These are phyloP conservation scores for Onychomys leucogaster DNA, from an alignment of 2,797 vertebrate species.

Conservation along the genomic window DNA sequence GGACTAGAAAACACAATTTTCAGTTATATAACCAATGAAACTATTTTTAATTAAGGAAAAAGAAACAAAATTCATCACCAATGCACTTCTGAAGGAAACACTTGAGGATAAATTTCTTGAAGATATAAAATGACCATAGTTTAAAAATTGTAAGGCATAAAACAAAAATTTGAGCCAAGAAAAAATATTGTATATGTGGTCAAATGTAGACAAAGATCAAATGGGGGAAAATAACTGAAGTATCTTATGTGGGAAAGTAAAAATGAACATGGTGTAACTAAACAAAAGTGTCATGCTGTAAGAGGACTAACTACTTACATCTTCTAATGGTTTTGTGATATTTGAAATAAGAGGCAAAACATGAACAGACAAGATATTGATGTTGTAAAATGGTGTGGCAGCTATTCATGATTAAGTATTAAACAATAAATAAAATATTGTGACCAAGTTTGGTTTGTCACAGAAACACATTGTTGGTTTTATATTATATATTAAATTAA, in stretches of 20 bases:
- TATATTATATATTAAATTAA: neutral
- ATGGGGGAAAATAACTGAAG: neutral
- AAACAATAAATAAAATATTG: neutral
- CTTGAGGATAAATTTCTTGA: neutral
- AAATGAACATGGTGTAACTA: neutral
- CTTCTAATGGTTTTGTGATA: neutral
- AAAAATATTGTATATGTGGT: neutral
- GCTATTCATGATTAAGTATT: neutral
- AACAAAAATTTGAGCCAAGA: neutral
- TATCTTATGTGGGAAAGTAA: neutral
- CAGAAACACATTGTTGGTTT: neutral
- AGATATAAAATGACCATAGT: neutral
- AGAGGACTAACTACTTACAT: neutral
- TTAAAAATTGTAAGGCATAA: neutral
- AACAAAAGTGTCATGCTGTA: neutral
- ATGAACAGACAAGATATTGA: neutral
- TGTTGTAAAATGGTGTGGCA: neutral
- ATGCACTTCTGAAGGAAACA: neutral
- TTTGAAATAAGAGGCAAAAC: neutral
- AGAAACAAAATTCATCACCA: neutral
- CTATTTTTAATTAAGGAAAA: neutral
- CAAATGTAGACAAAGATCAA: neutral
- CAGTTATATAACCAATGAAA: neutral
- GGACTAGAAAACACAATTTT: neutral
- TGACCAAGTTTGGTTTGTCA: neutral